A percentile compares a stretch with the other conserved stretches of the same genome.
Conservation (phyloP, 1,140 invertebrate species). For the Procambarus clarkii region DNA sequence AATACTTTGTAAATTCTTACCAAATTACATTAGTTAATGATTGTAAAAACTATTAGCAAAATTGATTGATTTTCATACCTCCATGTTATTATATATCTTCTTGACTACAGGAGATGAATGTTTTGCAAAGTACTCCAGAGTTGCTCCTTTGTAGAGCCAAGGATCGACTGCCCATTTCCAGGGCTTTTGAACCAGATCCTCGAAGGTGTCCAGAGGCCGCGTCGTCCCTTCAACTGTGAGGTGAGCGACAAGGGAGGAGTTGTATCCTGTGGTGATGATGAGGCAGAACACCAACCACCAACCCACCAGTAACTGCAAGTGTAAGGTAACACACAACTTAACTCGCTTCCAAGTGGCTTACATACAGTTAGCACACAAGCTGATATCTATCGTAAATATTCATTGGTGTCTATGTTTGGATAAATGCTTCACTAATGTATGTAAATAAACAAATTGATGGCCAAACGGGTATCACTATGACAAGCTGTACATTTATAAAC, state of each 20-base stretch:
- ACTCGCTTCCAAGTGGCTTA: too few relatives aligned
- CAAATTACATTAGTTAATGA: background rate
- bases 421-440: too few relatives aligned
- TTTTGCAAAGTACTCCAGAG: background rate
- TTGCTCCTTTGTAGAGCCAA: constrained; percentile 15
- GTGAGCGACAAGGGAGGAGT: background rate
- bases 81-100: background rate
- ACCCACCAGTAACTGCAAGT: background rate
- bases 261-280: background rate
- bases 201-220: background rate
- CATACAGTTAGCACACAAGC: too few relatives aligned
- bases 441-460: too few relatives aligned
- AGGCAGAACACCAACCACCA: background rate
- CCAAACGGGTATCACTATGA: too few relatives aligned
- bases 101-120: background rate
- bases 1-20: too few relatives aligned
- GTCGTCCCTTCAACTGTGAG: background rate
- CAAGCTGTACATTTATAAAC: too few relatives aligned
- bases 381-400: too few relatives aligned
- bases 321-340: background rate
- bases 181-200: background rate
- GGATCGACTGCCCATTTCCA: background rate
- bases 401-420: too few relatives aligned
- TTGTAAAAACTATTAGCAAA: background rate
- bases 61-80: background rate